Conservation (phyloP, 2,888 invertebrate species). For the Megastigmus dorsalis region DNA sequence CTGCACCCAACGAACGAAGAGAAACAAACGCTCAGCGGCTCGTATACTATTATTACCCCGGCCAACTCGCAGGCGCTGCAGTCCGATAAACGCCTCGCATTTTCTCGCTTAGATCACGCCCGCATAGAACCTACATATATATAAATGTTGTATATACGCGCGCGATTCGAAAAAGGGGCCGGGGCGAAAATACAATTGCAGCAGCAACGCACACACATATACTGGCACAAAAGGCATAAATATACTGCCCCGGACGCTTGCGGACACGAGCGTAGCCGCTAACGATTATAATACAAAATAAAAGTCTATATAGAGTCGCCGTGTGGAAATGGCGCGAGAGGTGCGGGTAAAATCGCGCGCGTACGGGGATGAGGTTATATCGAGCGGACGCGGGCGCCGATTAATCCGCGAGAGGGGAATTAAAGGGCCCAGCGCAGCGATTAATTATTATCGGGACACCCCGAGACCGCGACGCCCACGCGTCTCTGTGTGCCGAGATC, state of each 20-base stretch:
- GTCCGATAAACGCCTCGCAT: conserved; percentile 9
- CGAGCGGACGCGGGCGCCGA: conserved; percentile 53
- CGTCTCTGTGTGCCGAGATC: too few species aligned
- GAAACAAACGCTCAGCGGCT: conserved; percentile 13
- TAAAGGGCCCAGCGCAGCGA: conserved; percentile 47
- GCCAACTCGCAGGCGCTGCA: neutral
- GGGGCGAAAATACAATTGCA: too few species aligned
- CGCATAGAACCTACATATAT: too few species aligned
- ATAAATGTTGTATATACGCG: too few species aligned
- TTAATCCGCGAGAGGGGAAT: conserved; percentile 50
- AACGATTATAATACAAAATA: too few species aligned
- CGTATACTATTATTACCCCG: conserved; percentile 32
- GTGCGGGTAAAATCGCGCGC: neutral
- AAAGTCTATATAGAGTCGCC: too few species aligned
- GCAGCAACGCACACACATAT: too few species aligned
- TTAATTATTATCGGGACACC: conserved; percentile 49
- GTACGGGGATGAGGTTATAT: conserved; percentile 33
- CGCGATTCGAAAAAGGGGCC: neutral
- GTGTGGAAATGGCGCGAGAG: neutral
- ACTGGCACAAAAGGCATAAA: neutral
- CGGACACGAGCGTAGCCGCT: too few species aligned
- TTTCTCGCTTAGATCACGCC: conserved; percentile 5
- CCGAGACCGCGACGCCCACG: conserved; percentile 34
- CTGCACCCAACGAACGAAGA: too few species aligned
- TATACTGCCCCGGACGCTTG: too few species aligned